Percentiles rank a stretch among this genome's conserved stretches.
Evolutionary conservation across 1,140 invertebrate species (phyloP).

Genomic region (Aphaenogaster rudis): DNA sequence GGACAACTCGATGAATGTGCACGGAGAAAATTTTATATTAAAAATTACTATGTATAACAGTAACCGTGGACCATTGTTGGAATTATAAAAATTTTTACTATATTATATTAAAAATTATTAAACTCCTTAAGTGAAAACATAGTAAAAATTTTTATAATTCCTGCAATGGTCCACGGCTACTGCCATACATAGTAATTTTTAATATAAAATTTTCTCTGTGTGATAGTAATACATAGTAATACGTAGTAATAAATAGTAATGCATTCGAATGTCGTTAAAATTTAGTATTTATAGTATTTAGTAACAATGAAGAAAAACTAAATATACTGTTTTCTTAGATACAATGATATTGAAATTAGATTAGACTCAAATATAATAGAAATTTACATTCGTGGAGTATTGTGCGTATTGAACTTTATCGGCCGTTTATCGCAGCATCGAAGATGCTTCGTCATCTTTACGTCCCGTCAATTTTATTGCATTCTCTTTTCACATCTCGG

Average conservation of each 20-base stretch:
- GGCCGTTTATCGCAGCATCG: not conserved
- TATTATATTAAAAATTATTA: no score
- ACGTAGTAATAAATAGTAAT: not conserved
- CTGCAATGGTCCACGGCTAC: no score
- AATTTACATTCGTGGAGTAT: not conserved
- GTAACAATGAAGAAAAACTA: not conserved
- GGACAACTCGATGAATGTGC: not conserved
- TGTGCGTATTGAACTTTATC: not conserved
- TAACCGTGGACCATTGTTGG: no score
- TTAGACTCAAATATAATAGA: not conserved
- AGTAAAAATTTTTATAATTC: no score
- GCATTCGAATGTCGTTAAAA: not conserved
- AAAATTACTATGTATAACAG: no score
- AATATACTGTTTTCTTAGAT: not conserved
- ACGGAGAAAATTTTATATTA: no score
- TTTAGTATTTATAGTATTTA: conserved; percentile 1
- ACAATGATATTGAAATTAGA: not conserved
- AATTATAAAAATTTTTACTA: no score
- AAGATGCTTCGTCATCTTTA: conserved; percentile 29
- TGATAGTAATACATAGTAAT: no score
- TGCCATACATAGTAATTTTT: no score
- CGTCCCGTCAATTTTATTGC: not conserved
- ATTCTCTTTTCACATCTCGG: not conserved
- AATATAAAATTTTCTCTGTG: no score
- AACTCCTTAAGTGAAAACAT: no score